A percentile compares a stretch with the other conserved stretches of the same genome.
Evolutionary conservation across 2,113 vertebrate species (phyloP).

Genomic region (human (Homo sapiens)): DNA sequence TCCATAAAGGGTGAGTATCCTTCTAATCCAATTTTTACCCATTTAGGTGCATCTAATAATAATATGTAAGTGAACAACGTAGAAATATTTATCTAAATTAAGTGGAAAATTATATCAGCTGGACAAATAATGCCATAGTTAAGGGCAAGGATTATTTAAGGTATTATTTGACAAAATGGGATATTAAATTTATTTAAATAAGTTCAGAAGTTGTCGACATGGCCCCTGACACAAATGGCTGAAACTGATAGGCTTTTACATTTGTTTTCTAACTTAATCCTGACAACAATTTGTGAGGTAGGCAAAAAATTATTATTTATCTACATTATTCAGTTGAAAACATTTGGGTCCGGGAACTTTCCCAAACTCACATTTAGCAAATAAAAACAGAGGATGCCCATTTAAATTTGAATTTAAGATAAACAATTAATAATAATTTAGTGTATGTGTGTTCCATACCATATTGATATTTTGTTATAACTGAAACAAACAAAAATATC

Average conservation of each 20-base stretch:
- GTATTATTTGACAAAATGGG: not conserved
- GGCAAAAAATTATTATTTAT: not conserved
- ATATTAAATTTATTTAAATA: conserved; percentile 1
- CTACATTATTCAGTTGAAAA: not conserved
- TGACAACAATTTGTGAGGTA: not conserved
- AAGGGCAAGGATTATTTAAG: not conserved
- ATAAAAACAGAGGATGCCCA: not conserved
- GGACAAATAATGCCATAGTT: not conserved
- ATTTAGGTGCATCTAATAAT: not conserved
- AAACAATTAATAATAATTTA: not conserved
- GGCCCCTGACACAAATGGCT: not conserved
- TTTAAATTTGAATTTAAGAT: not conserved
- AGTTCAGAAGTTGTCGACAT: not conserved
- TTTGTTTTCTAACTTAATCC: not conserved
- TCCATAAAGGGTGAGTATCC: not conserved
- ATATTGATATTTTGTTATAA: not conserved
- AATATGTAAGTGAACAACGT: not conserved
- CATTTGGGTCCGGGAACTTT: not conserved
- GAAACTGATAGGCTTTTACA: not conserved
- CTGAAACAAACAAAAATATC: not conserved
- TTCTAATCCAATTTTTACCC: not conserved
- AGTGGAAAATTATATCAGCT: not conserved
- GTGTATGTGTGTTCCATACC: not conserved
- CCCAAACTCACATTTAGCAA: not conserved
- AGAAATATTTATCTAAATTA: not conserved